Percentiles rank a stretch among this genome's conserved stretches.
Evolutionary conservation across 2,888 invertebrate genomes (phyloP).

Genomic region (Epiblema foenella): DNA sequence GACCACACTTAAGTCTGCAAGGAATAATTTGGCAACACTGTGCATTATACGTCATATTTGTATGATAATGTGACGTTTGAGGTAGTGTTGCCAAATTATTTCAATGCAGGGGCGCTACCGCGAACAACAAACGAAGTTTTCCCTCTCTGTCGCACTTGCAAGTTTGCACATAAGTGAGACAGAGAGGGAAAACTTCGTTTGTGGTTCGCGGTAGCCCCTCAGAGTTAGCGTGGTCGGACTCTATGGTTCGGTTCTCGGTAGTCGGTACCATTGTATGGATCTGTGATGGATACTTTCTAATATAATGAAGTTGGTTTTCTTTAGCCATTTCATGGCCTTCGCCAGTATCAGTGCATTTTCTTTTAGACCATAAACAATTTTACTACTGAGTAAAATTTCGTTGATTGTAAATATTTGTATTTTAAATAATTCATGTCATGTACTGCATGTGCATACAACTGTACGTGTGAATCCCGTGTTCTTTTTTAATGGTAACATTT

Average conservation of each 20-base stretch:
- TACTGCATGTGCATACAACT: constrained; percentile 20
- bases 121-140: too few species aligned
- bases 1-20: too few species aligned
- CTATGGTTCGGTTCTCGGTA: constrained; percentile 2
- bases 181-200: too few species aligned
- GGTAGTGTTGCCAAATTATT: too few species aligned
- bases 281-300: neutral
- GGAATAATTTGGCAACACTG: too few species aligned
- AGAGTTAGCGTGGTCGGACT: too few species aligned
- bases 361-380: constrained; percentile 63
- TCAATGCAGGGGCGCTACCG: too few species aligned
- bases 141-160: too few species aligned
- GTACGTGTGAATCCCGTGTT: constrained; percentile 46
- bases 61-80: too few species aligned
- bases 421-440: constrained; percentile 12
- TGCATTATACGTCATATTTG: too few species aligned
- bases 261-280: constrained; percentile 6
- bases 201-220: too few species aligned
- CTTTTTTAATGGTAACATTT: constrained; percentile 37
- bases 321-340: constrained; percentile 53
- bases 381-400: constrained; percentile 59
- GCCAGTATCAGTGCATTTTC: constrained; percentile 81
- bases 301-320: neutral
- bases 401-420: constrained; percentile 40
- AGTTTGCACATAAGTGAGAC: too few species aligned